These are phyloP conservation scores for Perccottus glenii DNA, from an alignment of 2,113 vertebrate genomes.

Conservation along the genomic window DNA sequence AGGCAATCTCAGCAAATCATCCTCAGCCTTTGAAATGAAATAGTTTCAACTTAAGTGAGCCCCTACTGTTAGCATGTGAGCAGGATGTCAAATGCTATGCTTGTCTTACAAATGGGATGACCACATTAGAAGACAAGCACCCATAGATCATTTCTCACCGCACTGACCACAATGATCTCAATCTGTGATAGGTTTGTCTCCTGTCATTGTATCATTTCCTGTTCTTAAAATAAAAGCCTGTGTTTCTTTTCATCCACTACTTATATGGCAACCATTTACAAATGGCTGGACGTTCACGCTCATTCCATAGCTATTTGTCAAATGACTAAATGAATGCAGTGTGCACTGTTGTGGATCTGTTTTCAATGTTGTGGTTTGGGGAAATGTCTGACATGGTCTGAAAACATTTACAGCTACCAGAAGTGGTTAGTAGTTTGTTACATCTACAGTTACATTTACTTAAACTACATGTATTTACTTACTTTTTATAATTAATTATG, in stretches of 20 bases:
- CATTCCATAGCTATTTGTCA: conserved; percentile 72
- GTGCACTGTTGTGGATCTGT: conserved; percentile 63
- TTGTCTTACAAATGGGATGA: conserved; percentile 21
- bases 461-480: background rate
- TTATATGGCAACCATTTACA: conserved; percentile 56
- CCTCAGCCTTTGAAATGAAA: background rate
- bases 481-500: no score
- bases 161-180: conserved; percentile 49
- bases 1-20: background rate
- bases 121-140: conserved; percentile 40
- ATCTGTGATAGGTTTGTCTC: conserved; percentile 63
- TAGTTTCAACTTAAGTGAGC: background rate
- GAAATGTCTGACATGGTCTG: conserved; percentile 66
- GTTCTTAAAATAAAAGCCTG: conserved; percentile 51
- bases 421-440: conserved; percentile 29
- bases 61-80: conserved; percentile 15
- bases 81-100: conserved; percentile 4
- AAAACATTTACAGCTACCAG: conserved; percentile 57
- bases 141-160: conserved; percentile 38
- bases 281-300: conserved; percentile 48
- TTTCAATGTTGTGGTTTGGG: conserved; percentile 70
- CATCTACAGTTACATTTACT: no score
- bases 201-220: conserved; percentile 75
- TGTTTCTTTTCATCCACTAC: conserved; percentile 60
- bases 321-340: conserved; percentile 69